Evolutionary conservation across 2,888 invertebrate species (phyloP), one percentile per base, ranked within the genome.

Genomic region (Luperina nickerlii): DNA sequence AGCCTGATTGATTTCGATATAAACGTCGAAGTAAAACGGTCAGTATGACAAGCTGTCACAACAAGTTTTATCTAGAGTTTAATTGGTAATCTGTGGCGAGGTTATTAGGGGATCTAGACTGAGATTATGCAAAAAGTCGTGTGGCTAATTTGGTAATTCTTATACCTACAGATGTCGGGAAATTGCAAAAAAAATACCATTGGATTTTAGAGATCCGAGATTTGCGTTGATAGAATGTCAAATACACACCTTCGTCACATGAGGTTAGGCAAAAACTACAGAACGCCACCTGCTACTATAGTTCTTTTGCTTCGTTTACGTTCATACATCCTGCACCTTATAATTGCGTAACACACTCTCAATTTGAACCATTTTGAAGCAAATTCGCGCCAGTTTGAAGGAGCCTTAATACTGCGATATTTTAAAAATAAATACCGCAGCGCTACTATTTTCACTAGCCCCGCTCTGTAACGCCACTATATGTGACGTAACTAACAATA

Each of bases 1-100:
- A 83, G 69, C n/a, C 38, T 63, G 83, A 85, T 86, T 80, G 86
- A 85, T 86, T 85, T 77, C 68, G 24, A 73, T 75, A 77, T 77
- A 73, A 77, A 86, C 57, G 72, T 77, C 57, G 51, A 57, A 15
- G 51, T 78, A 48, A 82, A 82, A 82, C 76, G 73, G 69, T 48
- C 84, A 78, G 60, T 76, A 18, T 86, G 84, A 86, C 84, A 77
- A 76, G 68, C 76, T 79, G 81, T 84, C 87, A 84, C 13, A 84
- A 84, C 81, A 79, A 57, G 72, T 79, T 81, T 48, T 72, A 78
- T 74, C 13, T 57, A 54, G 65, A 24, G 54, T 65, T 45, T 81
- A 79, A 79, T 85, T 85, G 63, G 60, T 74, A 78, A 75, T 78
- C 57, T 71, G 65, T 60, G 45, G 54, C 62, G 24, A 20, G 11